phyloP scores from a whole-genome alignment of 2,888 invertebrate genomes.

The Epirrita christyi region DNA sequence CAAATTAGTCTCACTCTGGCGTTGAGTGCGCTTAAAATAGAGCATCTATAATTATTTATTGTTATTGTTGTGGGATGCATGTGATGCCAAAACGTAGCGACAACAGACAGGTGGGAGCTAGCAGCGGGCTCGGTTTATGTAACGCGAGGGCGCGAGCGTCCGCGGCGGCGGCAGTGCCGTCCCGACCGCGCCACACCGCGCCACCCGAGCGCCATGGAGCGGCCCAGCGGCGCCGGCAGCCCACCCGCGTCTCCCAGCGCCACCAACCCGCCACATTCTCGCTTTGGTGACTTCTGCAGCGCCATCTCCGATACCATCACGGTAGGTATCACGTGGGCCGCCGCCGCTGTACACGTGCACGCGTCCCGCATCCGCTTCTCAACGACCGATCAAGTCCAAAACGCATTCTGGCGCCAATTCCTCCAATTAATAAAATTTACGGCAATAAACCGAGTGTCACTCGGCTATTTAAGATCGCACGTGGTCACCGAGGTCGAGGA shows the following conservation, averaged over 20 bases:
- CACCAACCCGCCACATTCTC: conserved; percentile 55
- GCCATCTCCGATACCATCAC: conserved; percentile 80
- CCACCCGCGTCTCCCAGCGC: conserved; percentile 49
- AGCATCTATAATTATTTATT: conserved; percentile 79
- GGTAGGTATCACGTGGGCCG: conserved; percentile 67
- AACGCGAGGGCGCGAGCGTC: conserved; percentile 64
- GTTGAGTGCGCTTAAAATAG: conserved; percentile 70
- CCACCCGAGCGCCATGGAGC: conserved; percentile 70
- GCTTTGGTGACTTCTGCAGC: conserved; percentile 82
- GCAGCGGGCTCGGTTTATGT: conserved; percentile 72
- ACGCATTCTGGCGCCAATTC: conserved; percentile 63
- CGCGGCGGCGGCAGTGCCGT: conserved; percentile 71
- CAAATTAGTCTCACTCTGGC: conserved; percentile 61
- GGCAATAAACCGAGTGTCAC: conserved; percentile 55
- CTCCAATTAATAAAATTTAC: conserved; percentile 52
- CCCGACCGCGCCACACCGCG: conserved; percentile 58
- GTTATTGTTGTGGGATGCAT: conserved; percentile 78
- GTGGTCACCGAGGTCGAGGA: conserved; percentile 73
- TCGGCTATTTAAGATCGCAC: conserved; percentile 75
- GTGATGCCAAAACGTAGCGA: conserved; percentile 77
- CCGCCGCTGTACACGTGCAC: conserved; percentile 41
- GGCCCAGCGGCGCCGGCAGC: conserved; percentile 64
- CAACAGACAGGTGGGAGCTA: conserved; percentile 80
- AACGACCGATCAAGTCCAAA: conserved; percentile 53
- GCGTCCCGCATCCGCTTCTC: conserved; percentile 41